These are phyloP conservation scores for Magallana angulata DNA, from an alignment of 1,140 invertebrate species.

Conservation along the genomic window DNA sequence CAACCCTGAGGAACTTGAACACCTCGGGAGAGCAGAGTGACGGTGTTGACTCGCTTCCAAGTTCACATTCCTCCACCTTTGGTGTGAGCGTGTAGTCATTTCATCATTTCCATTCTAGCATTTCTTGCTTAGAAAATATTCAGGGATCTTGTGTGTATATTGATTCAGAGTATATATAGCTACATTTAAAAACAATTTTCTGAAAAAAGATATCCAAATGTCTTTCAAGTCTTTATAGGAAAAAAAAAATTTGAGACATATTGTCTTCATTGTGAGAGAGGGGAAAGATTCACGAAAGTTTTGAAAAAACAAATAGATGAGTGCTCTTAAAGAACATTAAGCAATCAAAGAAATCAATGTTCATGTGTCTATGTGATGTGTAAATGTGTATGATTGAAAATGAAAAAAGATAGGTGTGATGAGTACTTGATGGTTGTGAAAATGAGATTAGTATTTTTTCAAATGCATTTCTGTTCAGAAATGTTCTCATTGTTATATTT, in stretches of 20 bases:
- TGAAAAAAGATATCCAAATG: conserved; percentile 21
- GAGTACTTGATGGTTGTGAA: conserved; percentile 35
- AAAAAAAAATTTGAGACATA: conserved; percentile 27
- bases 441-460: conserved; percentile 38
- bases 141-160: conserved; percentile 14
- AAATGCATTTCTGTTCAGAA: conserved; percentile 20
- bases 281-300: not conserved
- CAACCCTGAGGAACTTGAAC: conserved; percentile 37
- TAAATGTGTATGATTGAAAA: not conserved
- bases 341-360: conserved; percentile 38
- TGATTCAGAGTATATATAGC: conserved; percentile 6
- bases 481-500: conserved; percentile 32
- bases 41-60: conserved; percentile 63
- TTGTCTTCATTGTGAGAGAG: conserved; percentile 32
- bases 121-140: conserved; percentile 17
- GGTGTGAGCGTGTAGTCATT: conserved; percentile 58
- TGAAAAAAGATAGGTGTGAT: not conserved
- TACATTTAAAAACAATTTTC: conserved; percentile 2
- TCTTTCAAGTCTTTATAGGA: not conserved
- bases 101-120: conserved; percentile 17
- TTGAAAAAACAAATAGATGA: not conserved
- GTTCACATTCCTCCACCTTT: conserved; percentile 63
- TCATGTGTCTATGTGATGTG: not conserved
- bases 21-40: conserved; percentile 58
- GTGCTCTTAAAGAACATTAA: not conserved